A percentile compares a stretch with the other conserved stretches of the same genome.
These are phyloP conservation scores for Laticauda laticaudata DNA, from an alignment of 2,113 vertebrate species.

Conservation along the genomic window DNA sequence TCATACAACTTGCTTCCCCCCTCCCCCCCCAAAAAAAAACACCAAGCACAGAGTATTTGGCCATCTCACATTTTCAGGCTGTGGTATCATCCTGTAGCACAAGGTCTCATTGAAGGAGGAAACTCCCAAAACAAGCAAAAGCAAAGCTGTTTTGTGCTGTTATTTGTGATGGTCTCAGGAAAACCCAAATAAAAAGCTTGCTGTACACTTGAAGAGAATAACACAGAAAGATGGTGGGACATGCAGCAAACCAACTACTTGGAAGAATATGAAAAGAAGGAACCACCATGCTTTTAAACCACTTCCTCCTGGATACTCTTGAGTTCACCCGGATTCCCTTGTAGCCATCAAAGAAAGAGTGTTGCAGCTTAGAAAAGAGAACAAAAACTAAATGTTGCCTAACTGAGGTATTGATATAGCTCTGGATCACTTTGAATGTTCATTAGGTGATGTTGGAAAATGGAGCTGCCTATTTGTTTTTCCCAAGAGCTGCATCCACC, in stretches of 20 bases:
- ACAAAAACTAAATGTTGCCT: constrained; percentile 53
- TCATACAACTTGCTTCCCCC: not conserved
- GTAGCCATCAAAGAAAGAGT: constrained; percentile 60
- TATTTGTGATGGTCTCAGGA: not conserved
- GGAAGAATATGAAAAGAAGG: constrained; percentile 54
- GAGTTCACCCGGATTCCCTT: constrained; percentile 60
- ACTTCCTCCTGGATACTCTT: constrained; percentile 52
- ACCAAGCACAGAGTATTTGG: constrained; percentile 30
- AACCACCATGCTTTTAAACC: constrained; percentile 59
- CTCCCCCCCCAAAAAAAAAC: not conserved
- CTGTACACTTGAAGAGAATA: not conserved
- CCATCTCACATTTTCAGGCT: not conserved
- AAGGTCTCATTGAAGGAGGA: accelerated
- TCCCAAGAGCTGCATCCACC: constrained; percentile 88
- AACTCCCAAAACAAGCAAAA: not conserved
- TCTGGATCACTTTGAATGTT: constrained; percentile 62
- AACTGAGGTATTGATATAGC: constrained; percentile 76
- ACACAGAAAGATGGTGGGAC: not conserved
- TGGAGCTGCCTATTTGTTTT: constrained; percentile 84
- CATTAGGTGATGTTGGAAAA: not conserved
- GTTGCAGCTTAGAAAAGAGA: constrained; percentile 58
- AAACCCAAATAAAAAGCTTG: constrained; percentile 11
- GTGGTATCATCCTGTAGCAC: not conserved
- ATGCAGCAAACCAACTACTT: constrained; percentile 57
- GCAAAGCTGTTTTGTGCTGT: constrained; percentile 34